Evolutionary conservation across 2,797 vertebrate species (phyloP), one percentile per base, ranked within the genome.

Genomic region (Thripadectes ignobilis): DNA sequence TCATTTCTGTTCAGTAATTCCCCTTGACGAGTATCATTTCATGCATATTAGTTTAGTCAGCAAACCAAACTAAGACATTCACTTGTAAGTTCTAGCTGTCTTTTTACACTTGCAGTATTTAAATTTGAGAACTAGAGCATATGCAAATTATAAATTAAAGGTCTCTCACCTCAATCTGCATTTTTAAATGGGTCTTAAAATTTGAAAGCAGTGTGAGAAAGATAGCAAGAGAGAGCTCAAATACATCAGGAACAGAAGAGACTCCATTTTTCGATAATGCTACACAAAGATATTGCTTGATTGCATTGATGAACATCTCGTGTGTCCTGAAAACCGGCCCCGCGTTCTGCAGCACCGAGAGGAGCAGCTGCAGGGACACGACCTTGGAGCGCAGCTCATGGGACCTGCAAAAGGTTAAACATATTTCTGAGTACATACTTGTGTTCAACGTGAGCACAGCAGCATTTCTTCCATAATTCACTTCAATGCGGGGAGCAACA

Each of bases 241-340:
- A 99, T 22, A 99, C 99, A 95, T 99, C 99, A 71, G 99, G 99
- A 97, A 99, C 99, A 22, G 99, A 99, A 55, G 99, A 99, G 46
- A 99, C 99, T 24, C 99, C 99, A 1, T 99, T 99, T 96, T 99
- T 99, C 82, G 99, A 99, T 68, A 99, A 96, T 1, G 99, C 99
- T 96, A 99, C 99, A 71, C 99, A 99, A 93, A 99, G 98, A 88
- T 99, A 99, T 74, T 99, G 99, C 97, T 99, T 99, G 97, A 99
- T 99, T 57, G 99, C 99, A 32, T 99, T 99, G 96, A 99, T 99
- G 75, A 99, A 99, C 99, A 99, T 99, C 97, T 99, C 99, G 0
- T 99, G 99, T 4, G 99, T 99, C 97, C 99, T 98, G 95, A 99
- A 99, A 88, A 99, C 98, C 0, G 99, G 99, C 30, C 99, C 99